Base-by-base conservation (phyloP, 2,888 invertebrate species). In the Rhingia rostrata region DNA sequence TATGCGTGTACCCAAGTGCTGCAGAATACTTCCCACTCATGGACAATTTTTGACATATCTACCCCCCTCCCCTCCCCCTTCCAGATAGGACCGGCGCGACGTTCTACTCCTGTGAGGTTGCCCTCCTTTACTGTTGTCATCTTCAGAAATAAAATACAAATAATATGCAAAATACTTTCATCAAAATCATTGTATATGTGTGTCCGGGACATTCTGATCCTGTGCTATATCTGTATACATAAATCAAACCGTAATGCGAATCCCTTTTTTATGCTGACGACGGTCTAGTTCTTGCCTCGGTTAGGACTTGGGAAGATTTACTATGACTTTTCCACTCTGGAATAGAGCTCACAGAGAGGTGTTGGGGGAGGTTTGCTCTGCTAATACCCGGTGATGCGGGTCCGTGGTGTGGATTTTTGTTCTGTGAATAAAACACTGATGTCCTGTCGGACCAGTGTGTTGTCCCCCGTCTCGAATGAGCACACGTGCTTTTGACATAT, bases 101-200 rank as follows among this genome's bases (percentile, higher is more conserved):
- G 22, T 22, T 22, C 22, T 22, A 22, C 2, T 22, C 22, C 22
- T 22, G 22, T 22, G 22, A 22, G 22, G 1, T 1, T 56, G 49
- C 39, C 12, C 7, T 39, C 37, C 51, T 14, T n/a, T 10, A 9
- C 6, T 41, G 39, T 43, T 64, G 81, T 77, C 72, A 60, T 77
- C 77, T 61, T 77, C 66, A 82, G 77, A 49, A 14, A 61, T 60
- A 66, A 72, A 72, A 82, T 82, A 77, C 72, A 72, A 77, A 82
- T 72, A 82, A 77, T 72, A 82, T 82, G 82, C 82, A 77, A 82
- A 82, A 77, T 66, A 82, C 60, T 82, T 72, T 77, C 72, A 58
- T 77, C 64, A 64, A 75, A 81, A 63, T 56, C 49, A 32, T 22
- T 22, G 22, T 47, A 56, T 32, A n/a, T 14, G 37, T 47, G 32